phyloP scores from a whole-genome alignment of 2,888 invertebrate genomes.

The Callyntrura guangdongensis region DNA sequence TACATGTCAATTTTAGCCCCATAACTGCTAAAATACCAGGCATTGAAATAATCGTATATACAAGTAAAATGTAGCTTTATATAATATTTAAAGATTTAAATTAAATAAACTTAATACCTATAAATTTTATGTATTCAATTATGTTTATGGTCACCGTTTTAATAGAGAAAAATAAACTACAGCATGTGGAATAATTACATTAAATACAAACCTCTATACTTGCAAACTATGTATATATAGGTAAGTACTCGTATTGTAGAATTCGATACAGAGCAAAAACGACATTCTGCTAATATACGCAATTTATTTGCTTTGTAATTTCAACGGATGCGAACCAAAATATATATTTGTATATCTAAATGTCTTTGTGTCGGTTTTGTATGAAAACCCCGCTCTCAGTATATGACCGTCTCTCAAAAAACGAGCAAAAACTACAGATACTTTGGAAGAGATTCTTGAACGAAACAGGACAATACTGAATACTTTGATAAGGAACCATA shows the following conservation, averaged over 20 bases:
- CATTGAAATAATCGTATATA: not conserved
- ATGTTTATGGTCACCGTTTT: constrained; percentile 9
- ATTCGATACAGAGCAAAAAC: not conserved
- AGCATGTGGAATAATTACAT: not conserved
- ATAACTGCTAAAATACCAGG: not conserved
- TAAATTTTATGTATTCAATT: not conserved
- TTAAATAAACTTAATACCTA: not conserved
- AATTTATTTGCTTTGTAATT: not conserved
- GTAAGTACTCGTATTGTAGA: not conserved
- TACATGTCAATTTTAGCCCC: no score
- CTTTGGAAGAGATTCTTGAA: constrained; percentile 27
- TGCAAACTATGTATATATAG: no score
- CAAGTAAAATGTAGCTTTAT: constrained; percentile 21
- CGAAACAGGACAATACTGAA: constrained; percentile 30
- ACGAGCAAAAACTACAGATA: not conserved
- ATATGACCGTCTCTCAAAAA: not conserved
- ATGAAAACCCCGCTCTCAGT: not conserved
- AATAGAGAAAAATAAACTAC: constrained; percentile 64
- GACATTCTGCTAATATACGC: not conserved
- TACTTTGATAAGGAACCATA: not conserved
- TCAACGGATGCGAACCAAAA: not conserved
- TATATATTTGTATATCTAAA: not conserved
- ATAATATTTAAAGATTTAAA: not conserved
- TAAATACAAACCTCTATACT: not conserved
- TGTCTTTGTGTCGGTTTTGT: not conserved